Evolutionary conservation across 2,113 vertebrate genomes (phyloP).

Genomic region (Vulpes vulpes): DNA sequence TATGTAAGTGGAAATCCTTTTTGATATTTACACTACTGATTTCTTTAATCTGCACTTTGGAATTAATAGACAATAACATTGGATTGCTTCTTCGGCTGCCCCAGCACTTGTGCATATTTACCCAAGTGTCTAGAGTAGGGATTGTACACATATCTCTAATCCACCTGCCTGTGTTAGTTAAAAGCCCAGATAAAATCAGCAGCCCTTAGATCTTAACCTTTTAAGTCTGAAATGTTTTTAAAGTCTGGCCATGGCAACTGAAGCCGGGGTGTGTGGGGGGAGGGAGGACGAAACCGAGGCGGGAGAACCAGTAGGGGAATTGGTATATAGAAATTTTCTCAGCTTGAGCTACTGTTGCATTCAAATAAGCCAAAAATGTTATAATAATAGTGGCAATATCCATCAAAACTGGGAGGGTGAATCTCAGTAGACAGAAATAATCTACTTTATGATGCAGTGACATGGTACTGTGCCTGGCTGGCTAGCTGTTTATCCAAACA

Average conservation of each 20-base stretch:
- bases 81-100: constrained; percentile 91
- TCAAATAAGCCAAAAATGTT: constrained; percentile 62
- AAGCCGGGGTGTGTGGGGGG: constrained; percentile 6
- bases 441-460: not conserved
- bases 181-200: constrained; percentile 93
- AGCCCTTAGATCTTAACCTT: constrained; percentile 95
- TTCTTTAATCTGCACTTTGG: constrained; percentile 96
- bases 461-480: not conserved
- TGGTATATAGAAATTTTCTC: constrained; percentile 74
- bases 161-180: constrained; percentile 94
- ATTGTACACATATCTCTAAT: constrained; percentile 95
- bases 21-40: constrained; percentile 94
- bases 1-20: constrained; percentile 92
- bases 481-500: not conserved
- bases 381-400: not conserved
- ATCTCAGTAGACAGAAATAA: not conserved
- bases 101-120: constrained; percentile 93
- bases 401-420: not conserved
- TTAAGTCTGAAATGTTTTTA: constrained; percentile 92
- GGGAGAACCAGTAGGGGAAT: constrained; percentile 63
- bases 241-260: constrained; percentile 91
- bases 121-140: constrained; percentile 93
- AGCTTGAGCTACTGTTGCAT: constrained; percentile 76
- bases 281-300: constrained; percentile 55
- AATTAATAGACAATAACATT: constrained; percentile 96